These are phyloP conservation scores for Wasmannia auropunctata DNA, from an alignment of 1,140 invertebrate species.

Conservation along the genomic window DNA sequence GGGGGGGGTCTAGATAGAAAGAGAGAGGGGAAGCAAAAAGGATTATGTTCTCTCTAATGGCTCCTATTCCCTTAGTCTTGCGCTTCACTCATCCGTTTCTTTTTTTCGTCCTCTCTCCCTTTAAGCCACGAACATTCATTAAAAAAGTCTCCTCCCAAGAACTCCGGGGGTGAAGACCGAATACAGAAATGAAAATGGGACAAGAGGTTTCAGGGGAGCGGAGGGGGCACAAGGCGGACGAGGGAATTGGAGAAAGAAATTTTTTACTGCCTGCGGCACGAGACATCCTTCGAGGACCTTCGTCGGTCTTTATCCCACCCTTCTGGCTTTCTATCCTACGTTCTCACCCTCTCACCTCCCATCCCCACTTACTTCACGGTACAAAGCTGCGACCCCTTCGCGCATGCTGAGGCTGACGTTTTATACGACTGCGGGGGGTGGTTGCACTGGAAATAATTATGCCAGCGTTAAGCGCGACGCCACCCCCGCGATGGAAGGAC, in stretches of 20 bases:
- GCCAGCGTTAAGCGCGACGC: conserved; percentile 50
- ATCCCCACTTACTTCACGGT: background rate
- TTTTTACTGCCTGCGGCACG: conserved; percentile 52
- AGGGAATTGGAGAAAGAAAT: conserved; percentile 54
- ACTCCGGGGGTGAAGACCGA: conserved; percentile 37
- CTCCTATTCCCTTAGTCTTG: conserved; percentile 59
- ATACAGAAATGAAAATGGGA: conserved; percentile 58
- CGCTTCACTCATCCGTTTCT: conserved; percentile 25
- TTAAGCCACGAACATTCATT: conserved; percentile 61
- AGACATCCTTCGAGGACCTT: conserved; percentile 40
- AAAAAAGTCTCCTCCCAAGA: conserved; percentile 63
- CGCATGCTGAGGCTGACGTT: conserved; percentile 58
- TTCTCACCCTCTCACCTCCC: background rate
- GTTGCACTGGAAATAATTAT: conserved; percentile 57
- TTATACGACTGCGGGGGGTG: conserved; percentile 52
- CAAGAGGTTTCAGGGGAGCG: conserved; percentile 15
- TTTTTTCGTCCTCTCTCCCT: conserved; percentile 14
- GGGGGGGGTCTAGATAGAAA: background rate
- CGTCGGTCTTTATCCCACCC: conserved; percentile 23
- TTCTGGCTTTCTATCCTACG: background rate
- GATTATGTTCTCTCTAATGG: conserved; percentile 63
- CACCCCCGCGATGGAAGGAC: conserved; percentile 9
- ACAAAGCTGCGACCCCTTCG: conserved; percentile 46
- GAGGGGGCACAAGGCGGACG: conserved; percentile 21
- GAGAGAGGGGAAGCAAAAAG: conserved; percentile 33